Evolutionary conservation across 1,140 invertebrate species (phyloP).

Genomic region (Wasmannia auropunctata): DNA sequence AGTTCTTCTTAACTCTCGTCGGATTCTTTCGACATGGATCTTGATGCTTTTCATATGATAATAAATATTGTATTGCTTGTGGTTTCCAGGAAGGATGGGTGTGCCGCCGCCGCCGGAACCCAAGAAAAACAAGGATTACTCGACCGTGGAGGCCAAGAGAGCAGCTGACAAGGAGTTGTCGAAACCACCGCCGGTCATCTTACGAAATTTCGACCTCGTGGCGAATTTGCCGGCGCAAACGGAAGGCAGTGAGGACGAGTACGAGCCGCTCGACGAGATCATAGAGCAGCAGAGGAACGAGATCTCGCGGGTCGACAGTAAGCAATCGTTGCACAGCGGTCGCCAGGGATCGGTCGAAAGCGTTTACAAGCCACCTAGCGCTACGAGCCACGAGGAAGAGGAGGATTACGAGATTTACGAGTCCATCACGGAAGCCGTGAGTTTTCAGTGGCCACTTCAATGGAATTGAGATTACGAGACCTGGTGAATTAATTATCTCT

Average conservation of each 20-base stretch:
- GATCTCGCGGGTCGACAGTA: constrained; percentile 72
- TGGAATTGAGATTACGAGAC: not conserved
- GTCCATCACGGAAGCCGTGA: constrained; percentile 80
- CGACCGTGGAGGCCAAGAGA: not conserved
- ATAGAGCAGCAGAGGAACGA: constrained; percentile 69
- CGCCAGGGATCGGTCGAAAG: constrained; percentile 78
- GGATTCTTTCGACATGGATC: not conserved
- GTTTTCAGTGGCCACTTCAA: not conserved
- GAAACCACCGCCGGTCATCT: constrained; percentile 68
- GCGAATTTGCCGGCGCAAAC: constrained; percentile 80
- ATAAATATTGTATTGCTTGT: constrained; percentile 13
- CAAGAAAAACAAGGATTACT: constrained; percentile 61
- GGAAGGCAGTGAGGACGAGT: constrained; percentile 80
- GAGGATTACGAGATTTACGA: constrained; percentile 81
- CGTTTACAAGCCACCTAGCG: constrained; percentile 77
- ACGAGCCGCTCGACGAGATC: constrained; percentile 79
- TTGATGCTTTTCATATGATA: not conserved
- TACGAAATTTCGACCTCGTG: constrained; percentile 81
- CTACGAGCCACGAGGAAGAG: constrained; percentile 76
- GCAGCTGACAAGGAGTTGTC: constrained; percentile 26
- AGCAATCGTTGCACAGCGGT: constrained; percentile 75
- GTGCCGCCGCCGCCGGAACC: constrained; percentile 69
- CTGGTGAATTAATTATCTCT: constrained; percentile 14
- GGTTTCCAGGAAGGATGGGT: constrained; percentile 70
- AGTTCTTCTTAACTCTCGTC: constrained; percentile 41